Evolutionary conservation across 1,140 invertebrate genomes (phyloP), one percentile per base, ranked within the genome.

Genomic region (Apis dorsata): DNA sequence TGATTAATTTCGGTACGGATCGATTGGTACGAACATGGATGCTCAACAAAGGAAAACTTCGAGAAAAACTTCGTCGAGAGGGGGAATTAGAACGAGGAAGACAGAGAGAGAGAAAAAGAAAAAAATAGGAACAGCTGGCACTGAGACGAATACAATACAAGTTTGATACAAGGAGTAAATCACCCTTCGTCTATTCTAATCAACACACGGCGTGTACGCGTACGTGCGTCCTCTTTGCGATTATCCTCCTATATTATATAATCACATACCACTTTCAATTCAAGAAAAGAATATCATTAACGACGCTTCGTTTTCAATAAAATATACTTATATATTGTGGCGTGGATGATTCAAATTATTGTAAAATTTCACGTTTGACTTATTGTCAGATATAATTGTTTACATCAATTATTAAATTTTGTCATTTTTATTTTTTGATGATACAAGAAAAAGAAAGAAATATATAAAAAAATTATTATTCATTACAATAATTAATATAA

Each of bases 1-100:
- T 91, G 90, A 92, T 92, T 88, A 91, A 90, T 91, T 90, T 88
- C 57, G 53, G 84, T 55, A 83, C 75, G 81, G 66, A 89, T 89
- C 80, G 84, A 55, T 77, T 81, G 79, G 66, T 81, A 79, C 44
- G 66, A 82, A 86, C 73, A 73, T 74, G 79, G 83, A 85, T 60
- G 75, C 68, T 74, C 80, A 68, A 88, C 87, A 88, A 88, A 88
- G 65, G 76, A 87, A 84, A 74, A 66, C 72, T 73, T 53, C 62
- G 78, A 66, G 65, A 28, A 69, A 69, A 62, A 66, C 81, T 83
- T 70, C 24, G 34, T 62, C 69, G 55, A 13, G 55, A 8, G 15
- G 12, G 24, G 51, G 62, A 60, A 53, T 55, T 62, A 49, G 62
- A 55, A 44, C 34, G 57, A 74, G 81, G 19, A 24, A 11, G 53